These are phyloP conservation scores for Nemurella pictetii DNA, from an alignment of 2,888 invertebrate genomes.

Conservation along the genomic window DNA sequence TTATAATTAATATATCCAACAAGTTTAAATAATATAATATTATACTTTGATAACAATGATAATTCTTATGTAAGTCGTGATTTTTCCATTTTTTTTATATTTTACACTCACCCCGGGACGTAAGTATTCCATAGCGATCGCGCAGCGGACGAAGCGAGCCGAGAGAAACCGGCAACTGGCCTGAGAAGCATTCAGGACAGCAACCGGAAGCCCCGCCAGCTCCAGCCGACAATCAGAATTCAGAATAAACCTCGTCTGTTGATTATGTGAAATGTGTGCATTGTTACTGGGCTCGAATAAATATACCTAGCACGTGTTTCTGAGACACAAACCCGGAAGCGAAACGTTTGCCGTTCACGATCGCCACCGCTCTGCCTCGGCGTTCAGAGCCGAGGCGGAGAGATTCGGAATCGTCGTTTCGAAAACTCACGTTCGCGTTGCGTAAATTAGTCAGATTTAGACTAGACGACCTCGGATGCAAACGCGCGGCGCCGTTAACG, in stretches of 20 bases:
- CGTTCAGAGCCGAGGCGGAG: neutral
- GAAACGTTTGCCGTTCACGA: neutral
- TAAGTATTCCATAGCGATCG: neutral
- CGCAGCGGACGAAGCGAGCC: neutral
- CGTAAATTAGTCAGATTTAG: neutral
- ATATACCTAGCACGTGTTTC: neutral
- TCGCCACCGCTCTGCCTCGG: neutral
- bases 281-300: neutral
- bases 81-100: constrained; percentile 10
- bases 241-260: neutral
- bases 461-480: neutral
- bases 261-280: neutral
- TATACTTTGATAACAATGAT: constrained; percentile 24
- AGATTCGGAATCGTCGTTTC: neutral
- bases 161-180: neutral
- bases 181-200: neutral
- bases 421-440: neutral
- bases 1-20: constrained; percentile 29
- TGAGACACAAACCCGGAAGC: neutral
- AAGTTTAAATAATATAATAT: constrained; percentile 26
- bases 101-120: neutral
- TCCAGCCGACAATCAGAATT: neutral
- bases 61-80: constrained; percentile 30
- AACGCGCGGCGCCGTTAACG: neutral
- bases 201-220: neutral